These are phyloP conservation scores for Rhegmatorhina hoffmannsi DNA, from an alignment of 2,113 vertebrate species.

Conservation along the genomic window DNA sequence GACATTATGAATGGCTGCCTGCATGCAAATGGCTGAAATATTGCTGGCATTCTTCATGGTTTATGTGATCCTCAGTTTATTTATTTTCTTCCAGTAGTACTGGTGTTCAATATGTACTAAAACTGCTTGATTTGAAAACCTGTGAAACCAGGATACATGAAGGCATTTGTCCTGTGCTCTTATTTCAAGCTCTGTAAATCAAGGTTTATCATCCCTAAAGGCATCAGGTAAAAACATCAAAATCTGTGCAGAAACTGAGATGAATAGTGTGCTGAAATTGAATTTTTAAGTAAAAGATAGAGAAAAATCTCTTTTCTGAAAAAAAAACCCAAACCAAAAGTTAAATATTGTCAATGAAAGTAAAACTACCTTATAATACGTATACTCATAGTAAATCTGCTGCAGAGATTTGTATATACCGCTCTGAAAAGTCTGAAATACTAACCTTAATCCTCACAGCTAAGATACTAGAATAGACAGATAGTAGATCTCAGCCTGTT, in stretches of 20 bases:
- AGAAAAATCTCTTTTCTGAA: not conserved
- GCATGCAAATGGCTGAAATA: constrained; percentile 33
- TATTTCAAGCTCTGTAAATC: not conserved
- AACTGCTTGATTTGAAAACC: not conserved
- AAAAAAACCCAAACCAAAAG: not conserved
- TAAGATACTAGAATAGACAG: not conserved
- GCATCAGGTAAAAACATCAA: not conserved
- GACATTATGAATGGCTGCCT: constrained; percentile 41
- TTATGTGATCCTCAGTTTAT: not conserved
- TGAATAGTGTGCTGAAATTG: not conserved
- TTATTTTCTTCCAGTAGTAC: not conserved
- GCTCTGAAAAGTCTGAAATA: not conserved
- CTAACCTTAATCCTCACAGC: not conserved
- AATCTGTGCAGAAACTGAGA: not conserved
- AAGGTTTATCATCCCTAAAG: not conserved
- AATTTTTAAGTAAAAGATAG: not conserved
- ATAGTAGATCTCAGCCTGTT: not conserved
- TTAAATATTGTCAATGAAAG: not conserved
- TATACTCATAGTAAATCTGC: not conserved
- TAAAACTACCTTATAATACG: not conserved
- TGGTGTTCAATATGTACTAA: not conserved
- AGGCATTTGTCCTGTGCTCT: not conserved
- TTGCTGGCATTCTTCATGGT: not conserved
- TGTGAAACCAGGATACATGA: not conserved
- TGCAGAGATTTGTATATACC: not conserved